phyloP scores from a whole-genome alignment of 2,888 invertebrate genomes.

The Ochlodes sylvanus region DNA sequence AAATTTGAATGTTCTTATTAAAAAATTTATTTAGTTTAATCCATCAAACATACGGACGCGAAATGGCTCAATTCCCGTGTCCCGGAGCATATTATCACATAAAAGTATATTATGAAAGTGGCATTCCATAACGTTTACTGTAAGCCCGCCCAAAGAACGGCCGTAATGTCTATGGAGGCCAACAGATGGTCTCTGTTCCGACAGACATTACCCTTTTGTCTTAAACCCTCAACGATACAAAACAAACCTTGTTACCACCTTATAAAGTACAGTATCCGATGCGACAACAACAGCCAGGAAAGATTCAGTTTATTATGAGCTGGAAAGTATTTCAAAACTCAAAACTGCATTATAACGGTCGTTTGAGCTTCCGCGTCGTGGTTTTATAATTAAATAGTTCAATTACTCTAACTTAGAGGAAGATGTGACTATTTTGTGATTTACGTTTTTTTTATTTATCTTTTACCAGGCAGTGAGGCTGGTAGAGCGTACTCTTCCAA shows the following conservation, averaged over 20 bases:
- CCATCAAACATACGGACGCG: too few species aligned
- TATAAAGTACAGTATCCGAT: not conserved
- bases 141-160: constrained; percentile 62
- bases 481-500: too few species aligned
- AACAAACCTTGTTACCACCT: constrained; percentile 16
- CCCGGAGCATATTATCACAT: too few species aligned
- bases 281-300: constrained; percentile 11
- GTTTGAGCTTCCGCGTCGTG: constrained; percentile 32
- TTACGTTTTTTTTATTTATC: too few species aligned
- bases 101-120: constrained; percentile 31
- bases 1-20: too few species aligned
- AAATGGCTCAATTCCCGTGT: too few species aligned
- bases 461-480: too few species aligned
- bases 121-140: constrained; percentile 49
- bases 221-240: constrained; percentile 52
- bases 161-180: constrained; percentile 73
- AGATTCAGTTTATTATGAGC: constrained; percentile 47
- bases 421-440: not conserved
- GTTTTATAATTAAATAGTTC: constrained; percentile 36
- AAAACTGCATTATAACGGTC: constrained; percentile 58
- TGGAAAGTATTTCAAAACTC: constrained; percentile 69
- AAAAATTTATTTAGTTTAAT: too few species aligned
- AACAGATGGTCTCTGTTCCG: constrained; percentile 74
- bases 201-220: constrained; percentile 75
- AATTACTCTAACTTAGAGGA: constrained; percentile 24